A percentile compares a stretch with the other conserved stretches of the same genome.
phyloP scores from a whole-genome alignment of 2,113 vertebrate species.

The Lonchura striata region DNA sequence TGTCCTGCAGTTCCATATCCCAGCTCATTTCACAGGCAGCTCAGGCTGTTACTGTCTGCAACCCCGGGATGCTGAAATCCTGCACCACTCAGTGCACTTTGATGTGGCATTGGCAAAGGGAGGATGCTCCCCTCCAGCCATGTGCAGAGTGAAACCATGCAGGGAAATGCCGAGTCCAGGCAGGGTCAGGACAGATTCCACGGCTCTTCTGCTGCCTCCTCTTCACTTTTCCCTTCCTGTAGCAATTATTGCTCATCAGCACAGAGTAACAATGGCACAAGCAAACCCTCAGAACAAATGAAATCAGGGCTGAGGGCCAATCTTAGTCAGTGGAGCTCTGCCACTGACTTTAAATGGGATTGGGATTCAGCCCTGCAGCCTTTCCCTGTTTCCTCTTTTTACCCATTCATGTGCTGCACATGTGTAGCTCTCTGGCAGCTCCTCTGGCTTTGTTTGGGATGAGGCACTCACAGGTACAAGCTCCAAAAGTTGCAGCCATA shows the following conservation, averaged over 20 bases:
- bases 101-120: conserved; percentile 43
- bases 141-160: background rate
- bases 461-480: background rate
- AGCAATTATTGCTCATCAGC: conserved; percentile 41
- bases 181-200: background rate
- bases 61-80: background rate
- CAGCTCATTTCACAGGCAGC: background rate
- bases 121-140: conserved; percentile 27
- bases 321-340: background rate
- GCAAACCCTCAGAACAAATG: background rate
- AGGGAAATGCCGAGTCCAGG: background rate
- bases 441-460: background rate
- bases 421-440: conserved; percentile 7
- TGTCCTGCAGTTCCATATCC: background rate
- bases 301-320: conserved; percentile 36
- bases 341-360: conserved; percentile 1
- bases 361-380: conserved; percentile 46
- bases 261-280: conserved; percentile 29
- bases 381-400: conserved; percentile 18
- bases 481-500: background rate
- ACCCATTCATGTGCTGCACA: conserved; percentile 15
- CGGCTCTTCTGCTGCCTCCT: background rate
- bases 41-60: background rate
- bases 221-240: conserved; percentile 8
- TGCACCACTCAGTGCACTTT: background rate